Percentiles rank a stretch among this genome's conserved stretches.
Conservation (phyloP, 2,113 vertebrate species). For the Mastomys natalensis region DNA sequence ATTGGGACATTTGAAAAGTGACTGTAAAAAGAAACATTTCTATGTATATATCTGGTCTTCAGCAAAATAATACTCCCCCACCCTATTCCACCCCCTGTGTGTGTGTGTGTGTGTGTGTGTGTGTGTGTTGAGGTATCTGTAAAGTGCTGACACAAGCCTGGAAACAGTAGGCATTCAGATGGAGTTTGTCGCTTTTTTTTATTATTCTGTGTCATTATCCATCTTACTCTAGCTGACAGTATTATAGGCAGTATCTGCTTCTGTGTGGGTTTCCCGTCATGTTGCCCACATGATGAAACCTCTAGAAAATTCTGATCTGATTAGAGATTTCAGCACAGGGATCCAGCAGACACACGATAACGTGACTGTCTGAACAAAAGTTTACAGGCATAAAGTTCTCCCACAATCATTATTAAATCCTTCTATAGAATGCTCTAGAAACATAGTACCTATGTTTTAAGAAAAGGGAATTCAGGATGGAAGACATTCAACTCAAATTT, state of each 20-base stretch:
- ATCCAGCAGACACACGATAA: not conserved
- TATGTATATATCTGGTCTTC: not conserved
- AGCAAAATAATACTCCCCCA: not conserved
- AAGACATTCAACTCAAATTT: not conserved
- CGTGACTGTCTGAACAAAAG: not conserved
- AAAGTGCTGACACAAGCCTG: not conserved
- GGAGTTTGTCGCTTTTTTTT: not conserved
- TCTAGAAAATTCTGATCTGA: slow-evolving; percentile 51
- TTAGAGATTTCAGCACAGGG: not conserved
- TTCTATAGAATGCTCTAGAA: not conserved
- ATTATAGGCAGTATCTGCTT: not conserved
- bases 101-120: not conserved
- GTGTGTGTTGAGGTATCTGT: not conserved
- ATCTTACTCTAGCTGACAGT: not conserved
- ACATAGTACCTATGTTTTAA: not conserved
- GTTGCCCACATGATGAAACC: not conserved
- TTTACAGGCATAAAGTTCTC: slow-evolving; percentile 13
- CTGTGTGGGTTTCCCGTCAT: not conserved
- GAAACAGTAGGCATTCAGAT: not conserved
- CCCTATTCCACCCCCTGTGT: too few species aligned
- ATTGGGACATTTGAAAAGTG: not conserved
- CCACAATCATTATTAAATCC: not conserved
- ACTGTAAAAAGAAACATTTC: not conserved
- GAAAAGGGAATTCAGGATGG: not conserved
- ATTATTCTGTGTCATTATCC: not conserved